A percentile compares a stretch with the other conserved stretches of the same genome.
Evolutionary conservation across 2,888 invertebrate genomes (phyloP).

Genomic region (Bruchidius siliquastri): DNA sequence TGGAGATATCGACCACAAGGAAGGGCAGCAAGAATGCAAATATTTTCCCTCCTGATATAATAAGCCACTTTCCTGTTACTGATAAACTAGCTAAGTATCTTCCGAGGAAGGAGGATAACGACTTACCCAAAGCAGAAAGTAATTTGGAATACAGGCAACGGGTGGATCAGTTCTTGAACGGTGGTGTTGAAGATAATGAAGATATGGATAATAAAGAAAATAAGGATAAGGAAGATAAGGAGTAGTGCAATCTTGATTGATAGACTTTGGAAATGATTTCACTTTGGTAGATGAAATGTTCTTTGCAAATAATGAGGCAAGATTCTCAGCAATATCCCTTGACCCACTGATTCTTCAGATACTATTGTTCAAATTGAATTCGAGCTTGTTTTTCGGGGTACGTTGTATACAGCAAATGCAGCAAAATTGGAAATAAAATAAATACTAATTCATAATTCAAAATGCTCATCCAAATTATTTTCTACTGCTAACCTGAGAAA

Average conservation of each 20-base stretch:
- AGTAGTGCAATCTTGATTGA: neutral
- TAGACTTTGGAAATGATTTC: neutral
- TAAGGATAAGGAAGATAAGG: neutral
- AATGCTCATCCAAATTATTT: too few species aligned
- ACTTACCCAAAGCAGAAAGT: conserved; percentile 44
- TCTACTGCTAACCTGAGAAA: too few species aligned
- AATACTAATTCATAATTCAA: too few species aligned
- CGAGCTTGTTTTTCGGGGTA: too few species aligned
- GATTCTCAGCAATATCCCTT: neutral
- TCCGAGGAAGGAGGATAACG: conserved; percentile 35
- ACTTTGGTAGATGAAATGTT: neutral
- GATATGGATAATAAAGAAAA: neutral
- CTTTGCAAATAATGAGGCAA: neutral
- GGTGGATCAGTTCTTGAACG: conserved; percentile 44
- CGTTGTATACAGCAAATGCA: too few species aligned
- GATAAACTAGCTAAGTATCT: conserved; percentile 54
- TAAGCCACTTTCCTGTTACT: conserved; percentile 52
- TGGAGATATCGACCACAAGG: conserved; percentile 54
- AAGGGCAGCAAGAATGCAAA: conserved; percentile 54
- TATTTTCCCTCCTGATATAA: conserved; percentile 52
- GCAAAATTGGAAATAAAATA: too few species aligned
- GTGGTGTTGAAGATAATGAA: conserved; percentile 9
- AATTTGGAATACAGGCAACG: conserved; percentile 48
- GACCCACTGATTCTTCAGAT: too few species aligned
- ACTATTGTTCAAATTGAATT: too few species aligned